Base-by-base conservation (phyloP, 2,113 vertebrate species). In the Engystomops pustulosus region DNA sequence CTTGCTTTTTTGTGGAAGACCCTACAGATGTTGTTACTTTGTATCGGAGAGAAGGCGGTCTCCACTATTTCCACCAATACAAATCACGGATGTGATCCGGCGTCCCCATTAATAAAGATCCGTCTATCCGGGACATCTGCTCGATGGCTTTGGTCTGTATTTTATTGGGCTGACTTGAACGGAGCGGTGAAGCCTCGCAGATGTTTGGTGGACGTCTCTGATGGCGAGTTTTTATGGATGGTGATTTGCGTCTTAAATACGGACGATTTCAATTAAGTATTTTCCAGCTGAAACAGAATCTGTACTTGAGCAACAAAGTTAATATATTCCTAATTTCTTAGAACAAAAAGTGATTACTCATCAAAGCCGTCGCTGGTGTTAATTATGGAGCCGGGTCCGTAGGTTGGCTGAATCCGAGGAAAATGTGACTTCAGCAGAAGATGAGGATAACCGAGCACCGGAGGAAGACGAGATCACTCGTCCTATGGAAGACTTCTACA, bases 141-240 rank as follows among this genome's bases (percentile, higher is more conserved):
- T 86, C 69, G 85, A 38, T 72, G 86, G 55, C 47, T 25, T 14
- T 75, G 82, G 72, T 0, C 55, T 44, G 25, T n/a, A 60, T 81
- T 89, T 87, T 79, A 82, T 2, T 32, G 0, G 2, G 32, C 77
- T 69, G 87, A 86, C 45, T 85, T 7, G 80, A 86, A 87, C 14
- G 47, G 3, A 55, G 0, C 45, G 62, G 0, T 75, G 81, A 86
- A 86, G 70, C 7, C 79, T 85, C 86, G 32, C 8, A 70, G 44
- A 62, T 41, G 0, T 12, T 88, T 86, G 71, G 9, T 79, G 20
- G 3, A 27, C 67, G 10, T 78, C 84, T 87, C n/a, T 70, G 83
- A 74, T 5, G 14, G 44, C 36, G 81, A 0, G 4, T 75, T 81
- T 88, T 83, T 75, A 69, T 86, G 88, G 87, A 87, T 79, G 4